Conservation (phyloP, 2,888 invertebrate genomes). For the Brachypterus glaber region DNA sequence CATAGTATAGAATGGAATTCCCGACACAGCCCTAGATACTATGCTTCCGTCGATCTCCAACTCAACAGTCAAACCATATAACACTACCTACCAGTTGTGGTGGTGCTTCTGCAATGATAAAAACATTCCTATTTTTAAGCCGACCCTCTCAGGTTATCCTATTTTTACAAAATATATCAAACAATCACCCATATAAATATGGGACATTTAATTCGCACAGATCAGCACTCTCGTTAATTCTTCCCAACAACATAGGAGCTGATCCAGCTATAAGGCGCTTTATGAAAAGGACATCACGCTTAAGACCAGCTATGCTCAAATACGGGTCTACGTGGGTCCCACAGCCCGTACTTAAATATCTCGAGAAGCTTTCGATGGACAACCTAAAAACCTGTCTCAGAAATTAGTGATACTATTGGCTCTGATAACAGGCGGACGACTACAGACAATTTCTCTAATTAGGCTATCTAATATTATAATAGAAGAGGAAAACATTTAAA, state of each 20-base stretch:
- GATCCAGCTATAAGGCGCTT: conserved; percentile 10
- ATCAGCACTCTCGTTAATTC: no score
- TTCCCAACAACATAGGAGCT: no score
- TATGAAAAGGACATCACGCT: conserved; percentile 17
- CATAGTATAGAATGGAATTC: conserved; percentile 7
- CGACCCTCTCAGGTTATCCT: conserved; percentile 1
- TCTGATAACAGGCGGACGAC: no score
- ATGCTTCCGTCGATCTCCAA: conserved; percentile 6
- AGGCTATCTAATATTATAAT: no score
- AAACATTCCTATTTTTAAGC: conserved; percentile 1
- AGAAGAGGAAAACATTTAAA: no score
- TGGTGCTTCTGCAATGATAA: conserved; percentile 8
- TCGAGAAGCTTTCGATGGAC: no score
- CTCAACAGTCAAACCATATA: conserved; percentile 11
- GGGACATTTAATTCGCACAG: conserved; percentile 10
- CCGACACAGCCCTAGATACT: conserved; percentile 7
- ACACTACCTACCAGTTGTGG: conserved; percentile 9
- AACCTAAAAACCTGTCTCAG: no score
- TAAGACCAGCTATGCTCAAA: conserved; percentile 17
- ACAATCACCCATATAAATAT: conserved; percentile 1
- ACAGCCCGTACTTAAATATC: conserved; percentile 13
- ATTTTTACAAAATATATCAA: conserved; percentile 8
- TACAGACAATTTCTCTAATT: no score
- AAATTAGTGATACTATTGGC: no score
- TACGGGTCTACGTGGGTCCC: conserved; percentile 22